Evolutionary conservation across 2,888 invertebrate genomes (phyloP).

Genomic region (Nasonia oneida): DNA sequence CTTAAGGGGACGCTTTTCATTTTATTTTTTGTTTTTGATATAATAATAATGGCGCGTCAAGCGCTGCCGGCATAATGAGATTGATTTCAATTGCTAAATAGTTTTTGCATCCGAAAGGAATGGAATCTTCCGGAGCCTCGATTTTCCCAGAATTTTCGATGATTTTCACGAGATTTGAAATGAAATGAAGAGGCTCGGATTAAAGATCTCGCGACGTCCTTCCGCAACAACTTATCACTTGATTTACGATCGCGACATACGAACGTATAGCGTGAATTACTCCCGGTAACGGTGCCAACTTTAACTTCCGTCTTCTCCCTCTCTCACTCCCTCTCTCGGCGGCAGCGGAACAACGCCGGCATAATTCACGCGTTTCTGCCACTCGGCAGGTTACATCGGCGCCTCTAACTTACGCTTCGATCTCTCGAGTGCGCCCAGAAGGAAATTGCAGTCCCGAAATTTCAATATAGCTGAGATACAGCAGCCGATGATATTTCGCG

Average conservation of each 20-base stretch:
- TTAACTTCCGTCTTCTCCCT: neutral
- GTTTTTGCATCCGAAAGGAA: neutral
- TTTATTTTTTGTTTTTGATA: neutral
- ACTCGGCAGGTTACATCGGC: neutral
- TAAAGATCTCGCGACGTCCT: neutral
- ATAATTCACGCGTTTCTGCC: neutral
- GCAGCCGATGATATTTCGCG: neutral
- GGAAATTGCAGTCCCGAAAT: neutral
- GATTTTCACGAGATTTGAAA: too few species aligned
- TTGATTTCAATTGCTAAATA: slow-evolving; percentile 3
- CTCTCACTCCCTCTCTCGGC: neutral
- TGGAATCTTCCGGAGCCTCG: neutral
- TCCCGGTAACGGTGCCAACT: neutral
- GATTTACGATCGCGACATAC: neutral
- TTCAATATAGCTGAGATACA: neutral
- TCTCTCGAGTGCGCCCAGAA: neutral
- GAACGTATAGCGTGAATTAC: neutral
- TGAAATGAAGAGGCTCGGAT: neutral
- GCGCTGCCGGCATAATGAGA: neutral
- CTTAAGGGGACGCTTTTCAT: slow-evolving; percentile 3
- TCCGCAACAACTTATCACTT: neutral
- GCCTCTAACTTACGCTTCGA: neutral
- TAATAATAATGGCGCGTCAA: neutral
- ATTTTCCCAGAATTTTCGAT: too few species aligned
- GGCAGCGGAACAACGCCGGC: neutral